A percentile compares a stretch with the other conserved stretches of the same genome.
These are phyloP conservation scores for Sympetrum striolatum DNA, from an alignment of 2,888 invertebrate genomes.

Conservation along the genomic window DNA sequence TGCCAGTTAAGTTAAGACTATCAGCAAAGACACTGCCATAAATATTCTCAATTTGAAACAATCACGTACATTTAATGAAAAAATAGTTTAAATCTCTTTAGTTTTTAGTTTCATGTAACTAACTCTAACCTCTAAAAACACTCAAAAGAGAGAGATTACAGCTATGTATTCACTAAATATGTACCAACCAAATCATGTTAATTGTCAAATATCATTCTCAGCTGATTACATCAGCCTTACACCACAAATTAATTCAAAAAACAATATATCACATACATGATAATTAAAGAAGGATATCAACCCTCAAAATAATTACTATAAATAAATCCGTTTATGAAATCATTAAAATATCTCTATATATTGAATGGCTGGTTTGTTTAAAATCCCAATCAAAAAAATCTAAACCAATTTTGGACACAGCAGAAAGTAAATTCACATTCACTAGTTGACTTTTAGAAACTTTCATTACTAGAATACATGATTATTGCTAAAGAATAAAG, in stretches of 20 bases:
- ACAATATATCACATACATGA: neutral
- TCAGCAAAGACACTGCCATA: no score
- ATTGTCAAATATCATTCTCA: neutral
- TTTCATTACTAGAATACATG: neutral
- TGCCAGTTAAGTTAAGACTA: no score
- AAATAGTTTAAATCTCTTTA: neutral
- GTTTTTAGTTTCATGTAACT: neutral
- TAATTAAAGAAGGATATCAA: neutral
- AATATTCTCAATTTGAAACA: neutral
- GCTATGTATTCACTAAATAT: neutral
- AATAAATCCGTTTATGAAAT: neutral
- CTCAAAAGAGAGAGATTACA: neutral
- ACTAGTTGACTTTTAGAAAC: neutral
- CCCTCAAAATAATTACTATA: neutral
- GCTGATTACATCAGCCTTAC: neutral
- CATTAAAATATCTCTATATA: neutral
- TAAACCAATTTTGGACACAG: no score
- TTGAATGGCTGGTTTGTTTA: neutral
- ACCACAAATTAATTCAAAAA: neutral
- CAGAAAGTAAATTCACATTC: neutral
- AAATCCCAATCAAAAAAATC: no score
- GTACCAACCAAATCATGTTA: neutral
- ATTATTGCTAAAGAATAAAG: neutral
- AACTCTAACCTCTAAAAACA: neutral
- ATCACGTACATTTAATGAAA: neutral